Base-by-base conservation (phyloP, 2,888 invertebrate species). In the Arge pagana region DNA sequence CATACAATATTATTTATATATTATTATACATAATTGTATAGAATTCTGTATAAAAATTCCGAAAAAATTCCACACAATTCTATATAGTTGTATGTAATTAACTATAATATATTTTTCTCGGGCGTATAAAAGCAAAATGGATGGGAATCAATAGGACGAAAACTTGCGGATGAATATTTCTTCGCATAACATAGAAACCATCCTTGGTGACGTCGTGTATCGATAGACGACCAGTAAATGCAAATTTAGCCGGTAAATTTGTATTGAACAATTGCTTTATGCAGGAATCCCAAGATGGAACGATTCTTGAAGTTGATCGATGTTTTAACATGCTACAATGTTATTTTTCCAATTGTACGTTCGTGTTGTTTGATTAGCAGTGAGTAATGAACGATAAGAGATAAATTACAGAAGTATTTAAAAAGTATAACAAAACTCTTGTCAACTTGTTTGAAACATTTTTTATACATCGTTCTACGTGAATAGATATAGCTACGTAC, bases 181-280 rank as follows among this genome's bases (percentile, higher is more conserved):
- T 66, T 2, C 68, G 66, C 54, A 70, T 59, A 21, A 67, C 64
- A 48, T 74, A 72, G 60, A 74, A 74, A 52, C 76, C 75, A 54
- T 77, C 70, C 60, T 78, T 72, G 0, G 84, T 85, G 15, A 81
- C 77, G 52, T 87, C 86, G 54, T 81, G 83, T 28, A 86, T 78
- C 2, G 82, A 82, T 23, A 87, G 69, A 2, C 80, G 78, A 4
- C 85, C 84, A 0, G 81, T 82, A 59, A 85, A 82, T 1, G 83
- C 83, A 50, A 87, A 82, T 66, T 87, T 87, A 21, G 84, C 80
- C 0, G 86, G 83, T 0, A 85, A 80, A 54, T 84, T 81, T 33
- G 81, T 80, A 3, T 79, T 70, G 55, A 86, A 80, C 10, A 87
- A 80, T 0, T 81, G 77, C 41, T 85, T 83, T 7, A 85, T 74